These are phyloP conservation scores for Atta colombica DNA, from an alignment of 1,140 invertebrate genomes.

Conservation along the genomic window DNA sequence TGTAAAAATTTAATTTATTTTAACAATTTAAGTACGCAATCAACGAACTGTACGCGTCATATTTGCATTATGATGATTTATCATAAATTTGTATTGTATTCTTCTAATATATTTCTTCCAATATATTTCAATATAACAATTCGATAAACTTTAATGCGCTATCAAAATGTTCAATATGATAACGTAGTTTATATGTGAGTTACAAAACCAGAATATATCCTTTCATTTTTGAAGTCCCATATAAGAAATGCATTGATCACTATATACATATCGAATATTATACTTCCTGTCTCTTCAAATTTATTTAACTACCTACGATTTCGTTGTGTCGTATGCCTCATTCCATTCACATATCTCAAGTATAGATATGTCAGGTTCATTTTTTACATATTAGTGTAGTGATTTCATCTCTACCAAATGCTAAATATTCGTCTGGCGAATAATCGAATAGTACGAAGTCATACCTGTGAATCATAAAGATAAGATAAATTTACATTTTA, in stretches of 20 bases:
- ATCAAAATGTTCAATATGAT: conserved; percentile 64
- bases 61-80: conserved; percentile 1
- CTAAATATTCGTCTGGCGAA: conserved; percentile 91
- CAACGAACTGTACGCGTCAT: conserved; percentile 6
- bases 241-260: conserved; percentile 61
- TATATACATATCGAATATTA: conserved; percentile 50
- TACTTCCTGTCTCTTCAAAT: conserved; percentile 43
- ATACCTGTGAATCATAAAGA: conserved; percentile 87
- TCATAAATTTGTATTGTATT: conserved; percentile 3
- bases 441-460: conserved; percentile 96
- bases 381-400: conserved; percentile 83
- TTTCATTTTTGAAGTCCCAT: conserved; percentile 7
- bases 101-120: neutral
- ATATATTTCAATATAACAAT: conserved; percentile 55
- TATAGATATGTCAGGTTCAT: conserved; percentile 64
- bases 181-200: conserved; percentile 29
- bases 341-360: neutral
- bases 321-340: conserved; percentile 51
- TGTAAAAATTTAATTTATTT: conserved; percentile 30
- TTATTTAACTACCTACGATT: conserved; percentile 57
- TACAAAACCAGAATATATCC: neutral
- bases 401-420: conserved; percentile 88
- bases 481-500: conserved; percentile 7
- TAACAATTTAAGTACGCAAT: conserved; percentile 30
- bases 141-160: conserved; percentile 57